These are phyloP conservation scores for Petrocephalus zakoni DNA, from an alignment of 2,113 vertebrate species.

Conservation along the genomic window DNA sequence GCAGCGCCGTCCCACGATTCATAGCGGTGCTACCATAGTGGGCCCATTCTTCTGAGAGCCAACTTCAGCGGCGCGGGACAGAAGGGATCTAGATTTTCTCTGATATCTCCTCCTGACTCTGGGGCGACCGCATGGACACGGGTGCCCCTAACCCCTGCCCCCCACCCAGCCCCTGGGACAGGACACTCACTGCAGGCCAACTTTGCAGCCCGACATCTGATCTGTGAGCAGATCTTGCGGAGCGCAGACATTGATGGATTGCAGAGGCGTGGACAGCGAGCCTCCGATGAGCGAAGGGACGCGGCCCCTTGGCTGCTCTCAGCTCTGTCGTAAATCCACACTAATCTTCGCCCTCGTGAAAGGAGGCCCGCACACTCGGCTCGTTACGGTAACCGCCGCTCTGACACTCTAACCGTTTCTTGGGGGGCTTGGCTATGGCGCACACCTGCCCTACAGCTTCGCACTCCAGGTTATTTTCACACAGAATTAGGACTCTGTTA, in stretches of 20 bases:
- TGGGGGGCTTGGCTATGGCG: conserved; percentile 12
- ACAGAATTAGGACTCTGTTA: conserved; percentile 27
- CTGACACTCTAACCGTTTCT: not conserved
- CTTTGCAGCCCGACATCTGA: not conserved
- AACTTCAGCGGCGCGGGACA: not conserved
- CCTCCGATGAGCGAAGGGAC: not conserved
- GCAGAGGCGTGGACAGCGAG: not conserved
- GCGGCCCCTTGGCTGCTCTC: not conserved
- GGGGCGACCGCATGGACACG: not conserved
- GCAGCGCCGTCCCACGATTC: not conserved
- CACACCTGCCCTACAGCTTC: conserved; percentile 21
- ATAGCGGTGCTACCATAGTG: not conserved
- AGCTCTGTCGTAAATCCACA: not conserved
- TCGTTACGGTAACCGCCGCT: not conserved
- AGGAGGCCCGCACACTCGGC: not conserved
- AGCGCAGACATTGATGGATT: not conserved
- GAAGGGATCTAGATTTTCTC: no score
- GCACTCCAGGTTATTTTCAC: conserved; percentile 43
- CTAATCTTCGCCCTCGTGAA: not conserved
- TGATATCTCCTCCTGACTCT: not conserved
- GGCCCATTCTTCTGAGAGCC: not conserved
- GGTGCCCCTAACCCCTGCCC: not conserved
- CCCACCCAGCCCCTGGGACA: no score
- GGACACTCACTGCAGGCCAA: not conserved
- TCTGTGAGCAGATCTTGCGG: conserved; percentile 1